Conservation (phyloP, 2,797 vertebrate genomes). For the Acanthurus leucopareius region DNA sequence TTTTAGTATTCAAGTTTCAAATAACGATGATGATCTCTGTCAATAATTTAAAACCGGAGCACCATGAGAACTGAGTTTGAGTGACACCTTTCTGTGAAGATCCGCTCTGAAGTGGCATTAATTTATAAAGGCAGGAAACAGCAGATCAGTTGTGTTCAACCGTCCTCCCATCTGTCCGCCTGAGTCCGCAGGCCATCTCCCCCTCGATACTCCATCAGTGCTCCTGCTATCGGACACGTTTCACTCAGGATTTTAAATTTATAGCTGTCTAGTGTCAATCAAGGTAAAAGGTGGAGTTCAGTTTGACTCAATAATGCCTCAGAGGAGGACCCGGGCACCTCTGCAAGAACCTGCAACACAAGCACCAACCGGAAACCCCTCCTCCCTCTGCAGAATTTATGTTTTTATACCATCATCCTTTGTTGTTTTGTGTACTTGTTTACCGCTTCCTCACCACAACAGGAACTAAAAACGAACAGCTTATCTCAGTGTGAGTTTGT, state of each 20-base stretch:
- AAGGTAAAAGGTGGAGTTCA: neutral
- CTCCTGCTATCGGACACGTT: constrained; percentile 43
- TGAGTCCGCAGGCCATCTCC: constrained; percentile 57
- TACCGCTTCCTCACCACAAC: constrained; percentile 15
- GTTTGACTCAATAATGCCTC: constrained; percentile 19
- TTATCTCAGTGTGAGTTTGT: constrained; percentile 39
- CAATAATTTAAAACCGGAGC: constrained; percentile 72
- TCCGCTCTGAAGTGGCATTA: constrained; percentile 59
- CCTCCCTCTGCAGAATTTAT: neutral
- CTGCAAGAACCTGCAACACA: neutral
- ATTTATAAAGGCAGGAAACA: constrained; percentile 73
- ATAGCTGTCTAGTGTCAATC: constrained; percentile 57
- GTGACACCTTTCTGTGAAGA: constrained; percentile 73
- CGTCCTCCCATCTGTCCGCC: constrained; percentile 58
- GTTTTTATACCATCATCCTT: neutral
- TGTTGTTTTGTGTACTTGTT: constrained; percentile 7
- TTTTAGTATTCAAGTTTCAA: constrained; percentile 49
- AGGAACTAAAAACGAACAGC: constrained; percentile 25
- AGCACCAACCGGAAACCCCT: neutral
- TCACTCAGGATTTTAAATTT: constrained; percentile 49
- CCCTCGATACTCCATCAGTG: constrained; percentile 47
- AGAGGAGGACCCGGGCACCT: neutral
- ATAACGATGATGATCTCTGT: constrained; percentile 31
- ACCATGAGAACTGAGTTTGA: constrained; percentile 52
- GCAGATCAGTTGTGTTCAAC: constrained; percentile 61